Evolutionary conservation across 2,888 invertebrate species (phyloP).

Genomic region (Agrenia bidenticulata): DNA sequence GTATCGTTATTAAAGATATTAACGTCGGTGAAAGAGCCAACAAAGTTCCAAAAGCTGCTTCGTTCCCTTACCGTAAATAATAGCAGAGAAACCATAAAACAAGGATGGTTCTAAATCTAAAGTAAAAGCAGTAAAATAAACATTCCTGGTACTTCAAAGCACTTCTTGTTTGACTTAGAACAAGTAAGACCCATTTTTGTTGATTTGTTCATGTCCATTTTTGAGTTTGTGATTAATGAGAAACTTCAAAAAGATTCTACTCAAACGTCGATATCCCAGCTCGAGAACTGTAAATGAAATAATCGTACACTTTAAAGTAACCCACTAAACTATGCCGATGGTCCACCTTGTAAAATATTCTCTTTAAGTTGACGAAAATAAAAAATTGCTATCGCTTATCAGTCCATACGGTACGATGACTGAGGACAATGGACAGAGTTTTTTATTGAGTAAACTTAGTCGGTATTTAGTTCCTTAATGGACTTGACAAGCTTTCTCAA

Average conservation of each 20-base stretch:
- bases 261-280: slow-evolving; percentile 7
- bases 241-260: slow-evolving; percentile 14
- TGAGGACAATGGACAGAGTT: slow-evolving; percentile 3
- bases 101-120: too few species aligned
- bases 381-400: too few species aligned
- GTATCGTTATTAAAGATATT: too few species aligned
- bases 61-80: background rate
- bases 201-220: slow-evolving; percentile 30
- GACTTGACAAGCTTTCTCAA: slow-evolving; percentile 9
- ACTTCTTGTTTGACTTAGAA: slow-evolving; percentile 11
- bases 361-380: too few species aligned
- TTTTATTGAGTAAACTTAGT: slow-evolving; percentile 14
- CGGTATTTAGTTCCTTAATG: slow-evolving; percentile 9
- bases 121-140: slow-evolving; percentile 15
- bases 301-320: too few species aligned
- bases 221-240: slow-evolving; percentile 33
- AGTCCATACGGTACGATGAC: background rate
- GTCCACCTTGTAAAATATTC: too few species aligned
- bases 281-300: background rate
- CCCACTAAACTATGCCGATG: too few species aligned
- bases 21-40: too few species aligned
- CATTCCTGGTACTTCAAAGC: slow-evolving; percentile 14
- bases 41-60: too few species aligned
- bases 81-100: slow-evolving; percentile 5
- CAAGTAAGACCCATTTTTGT: slow-evolving; percentile 9